Evolutionary conservation across 2,797 vertebrate species (phyloP).

Genomic region (Otolemur crassicaudatus): DNA sequence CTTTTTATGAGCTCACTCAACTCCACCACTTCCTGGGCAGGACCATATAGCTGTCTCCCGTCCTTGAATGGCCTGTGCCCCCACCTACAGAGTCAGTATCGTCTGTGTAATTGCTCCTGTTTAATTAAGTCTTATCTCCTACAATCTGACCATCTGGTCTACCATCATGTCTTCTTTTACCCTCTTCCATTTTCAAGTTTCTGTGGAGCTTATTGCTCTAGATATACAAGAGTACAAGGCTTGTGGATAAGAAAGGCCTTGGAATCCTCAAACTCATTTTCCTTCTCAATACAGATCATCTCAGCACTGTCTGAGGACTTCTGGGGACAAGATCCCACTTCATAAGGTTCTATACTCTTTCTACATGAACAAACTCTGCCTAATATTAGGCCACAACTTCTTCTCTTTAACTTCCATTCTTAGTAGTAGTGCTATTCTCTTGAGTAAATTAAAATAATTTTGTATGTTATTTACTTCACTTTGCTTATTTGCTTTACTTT

Average conservation of each 20-base stretch:
- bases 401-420: not conserved
- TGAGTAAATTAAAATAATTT: not conserved
- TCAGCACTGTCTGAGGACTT: not conserved
- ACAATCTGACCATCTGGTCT: not conserved
- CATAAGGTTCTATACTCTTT: not conserved
- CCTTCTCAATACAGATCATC: not conserved
- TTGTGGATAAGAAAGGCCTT: not conserved
- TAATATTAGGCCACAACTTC: not conserved
- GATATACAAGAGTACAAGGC: not conserved
- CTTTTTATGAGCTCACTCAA: not conserved
- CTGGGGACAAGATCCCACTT: not conserved
- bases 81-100: not conserved
- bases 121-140: not conserved
- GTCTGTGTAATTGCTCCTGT: not conserved
- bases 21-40: not conserved
- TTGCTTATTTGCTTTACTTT: not conserved
- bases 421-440: not conserved
- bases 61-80: not conserved
- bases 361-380: not conserved
- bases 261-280: not conserved
- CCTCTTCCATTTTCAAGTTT: not conserved
- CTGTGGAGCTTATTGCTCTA: not conserved
- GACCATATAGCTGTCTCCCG: not conserved
- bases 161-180: not conserved
- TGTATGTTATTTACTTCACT: not conserved